Percentiles rank a stretch among this genome's conserved stretches.
Evolutionary conservation across 2,113 vertebrate genomes (phyloP).

Genomic region (Rhinopomastus cyanomelas): DNA sequence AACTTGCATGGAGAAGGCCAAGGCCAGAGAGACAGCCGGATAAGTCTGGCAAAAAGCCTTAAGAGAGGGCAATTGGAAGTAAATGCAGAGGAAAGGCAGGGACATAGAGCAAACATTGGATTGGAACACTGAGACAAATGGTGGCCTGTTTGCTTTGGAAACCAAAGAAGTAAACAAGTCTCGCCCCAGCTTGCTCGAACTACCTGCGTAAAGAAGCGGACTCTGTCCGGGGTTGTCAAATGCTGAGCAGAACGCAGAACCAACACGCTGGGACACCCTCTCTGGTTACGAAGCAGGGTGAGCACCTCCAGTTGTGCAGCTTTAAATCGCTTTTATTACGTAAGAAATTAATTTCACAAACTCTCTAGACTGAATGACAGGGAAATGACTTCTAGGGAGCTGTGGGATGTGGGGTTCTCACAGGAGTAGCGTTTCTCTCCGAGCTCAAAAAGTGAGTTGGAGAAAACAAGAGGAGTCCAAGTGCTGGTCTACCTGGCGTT

Average conservation of each 20-base stretch:
- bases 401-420: not conserved
- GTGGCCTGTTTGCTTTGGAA: not conserved
- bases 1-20: not conserved
- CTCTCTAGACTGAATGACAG: not conserved
- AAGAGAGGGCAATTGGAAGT: not conserved
- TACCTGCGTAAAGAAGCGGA: not conserved
- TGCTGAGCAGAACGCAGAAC: not conserved
- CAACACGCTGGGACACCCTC: fast-evolving
- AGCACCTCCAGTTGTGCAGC: not conserved
- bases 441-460: not conserved
- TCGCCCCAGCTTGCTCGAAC: fast-evolving
- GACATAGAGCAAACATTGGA: not conserved
- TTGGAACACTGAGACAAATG: not conserved
- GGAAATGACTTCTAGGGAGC: not conserved
- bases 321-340: not conserved
- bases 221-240: not conserved
- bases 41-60: not conserved
- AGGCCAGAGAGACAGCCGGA: not conserved
- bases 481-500: not conserved
- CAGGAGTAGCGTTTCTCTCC: not conserved
- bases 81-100: not conserved
- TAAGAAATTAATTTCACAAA: not conserved
- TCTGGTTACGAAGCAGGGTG: not conserved
- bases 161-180: fast-evolving
- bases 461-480: not conserved